Base-by-base conservation (phyloP, 1,140 invertebrate genomes). In the Megalopta genalis region DNA sequence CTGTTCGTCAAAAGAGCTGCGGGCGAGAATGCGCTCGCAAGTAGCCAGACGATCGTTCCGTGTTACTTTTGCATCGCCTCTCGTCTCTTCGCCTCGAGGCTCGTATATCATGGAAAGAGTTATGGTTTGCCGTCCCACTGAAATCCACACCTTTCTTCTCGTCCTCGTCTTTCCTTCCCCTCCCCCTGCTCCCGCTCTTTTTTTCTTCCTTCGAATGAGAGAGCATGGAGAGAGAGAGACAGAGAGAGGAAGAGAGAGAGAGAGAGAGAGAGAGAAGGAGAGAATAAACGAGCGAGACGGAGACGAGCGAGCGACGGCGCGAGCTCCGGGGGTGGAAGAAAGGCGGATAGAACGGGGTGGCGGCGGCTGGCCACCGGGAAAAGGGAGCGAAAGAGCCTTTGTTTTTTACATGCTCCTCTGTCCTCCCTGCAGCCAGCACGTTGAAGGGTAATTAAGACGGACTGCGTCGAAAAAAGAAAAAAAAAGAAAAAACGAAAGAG, bases 41-140 rank as follows among this genome's bases (percentile, higher is more conserved):
- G 73, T 85, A 71, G 83, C 70, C 74, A 67, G 73, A 77, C 83
- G 83, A 86, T 86, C 74, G 84, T 82, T 68, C 74, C 66, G 79
- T 77, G 79, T 86, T 85, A 84, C 83, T 85, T 85, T 84, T 84
- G 78, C 85, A 86, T 86, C 76, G 69, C 73, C 71, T 87, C 49
- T n/a, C 77, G 64, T 77, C 73, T 73, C 66, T 57, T 65, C 73
- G 73, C 71, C 82, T 32, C 76, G 69, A 39, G 70, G 78, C 73
- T 84, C 84, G 77, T 85, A 85, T 81, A 85, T 85, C 82, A 85
- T 73, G 74, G 72, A 81, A 69, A 80, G 82, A 85, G 83, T 85
- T 85, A 85, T 85, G 82, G 85, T 80, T 86, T 75, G 49, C 75
- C 72, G 67, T 86, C 72, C 71, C 68, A 52, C 37, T 81, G 70